Evolutionary conservation across 2,888 invertebrate genomes (phyloP), one percentile per base, ranked within the genome.

Genomic region (Megamerina dolium): DNA sequence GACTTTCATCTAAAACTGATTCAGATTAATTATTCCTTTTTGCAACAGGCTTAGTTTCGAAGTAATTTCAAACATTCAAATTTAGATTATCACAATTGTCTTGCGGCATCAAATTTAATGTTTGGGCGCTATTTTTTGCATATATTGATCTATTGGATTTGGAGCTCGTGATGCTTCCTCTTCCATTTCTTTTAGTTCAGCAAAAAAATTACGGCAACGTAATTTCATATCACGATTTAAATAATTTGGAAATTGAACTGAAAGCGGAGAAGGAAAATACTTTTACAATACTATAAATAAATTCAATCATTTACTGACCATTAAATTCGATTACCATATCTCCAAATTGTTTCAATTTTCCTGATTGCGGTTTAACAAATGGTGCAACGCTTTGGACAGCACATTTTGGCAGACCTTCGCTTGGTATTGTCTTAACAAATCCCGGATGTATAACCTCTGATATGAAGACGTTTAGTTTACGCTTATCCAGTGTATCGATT

Each of bases 351-450:
- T 33, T 75, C 72, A 56, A 79, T 75, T 42, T 80, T 76, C 12
- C 78, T 68, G 43, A 80, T 59, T 0, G 85, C 83, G 58, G 85
- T 72, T n/a, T 86, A 85, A 69, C 85, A 83, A 29, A 76, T 77
- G 51, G 75, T 73, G 2, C 29, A 2, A 30, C n/a, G 2, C 18
- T 30, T 35, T 35, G n/a, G n/a, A n/a, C 17, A 30, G 36, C 43
- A 35, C 79, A 74, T 42, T 82, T 64, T 0, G 87, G 87, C 56
- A 89, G 73, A 2, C 89, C 89, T 70, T 89, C 88, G 6, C 77
- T 78, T 40, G 77, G 75, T 1, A 89, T 74, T 1, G 81, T 59
- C 66, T 86, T 87, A 49, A 77, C 77, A 55, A 82, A 87, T 2
- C 75, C 77, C 1, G 85, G 83, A 18, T 77, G 73, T 35, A 87